Base-by-base conservation (phyloP, 1,140 invertebrate genomes). In the Metaphire vulgaris region DNA sequence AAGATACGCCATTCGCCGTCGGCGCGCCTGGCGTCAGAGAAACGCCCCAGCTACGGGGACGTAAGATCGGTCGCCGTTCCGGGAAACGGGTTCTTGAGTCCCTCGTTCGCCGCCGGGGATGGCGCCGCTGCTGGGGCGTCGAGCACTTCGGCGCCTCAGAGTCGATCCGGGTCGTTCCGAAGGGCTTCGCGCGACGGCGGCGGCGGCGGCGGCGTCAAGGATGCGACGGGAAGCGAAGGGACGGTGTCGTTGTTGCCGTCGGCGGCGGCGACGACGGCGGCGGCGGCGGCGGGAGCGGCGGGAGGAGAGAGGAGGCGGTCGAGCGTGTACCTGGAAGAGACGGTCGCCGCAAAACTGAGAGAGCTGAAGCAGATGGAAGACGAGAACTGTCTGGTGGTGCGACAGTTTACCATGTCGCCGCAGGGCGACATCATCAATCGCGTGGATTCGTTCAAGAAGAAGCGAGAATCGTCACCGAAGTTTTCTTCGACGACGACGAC, bases 161-260 rank as follows among this genome's bases (percentile, higher is more conserved):
- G 75, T 31, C 26, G 75, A 29, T 72, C 34, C 32, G 72, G 76
- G 16, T 76, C 77, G 31, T 78, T 67, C 33, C 70, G 72, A 69
- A 78, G 66, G 69, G 71, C 28, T 68, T 65, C 28, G 33, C 71
- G 71, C n/a, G 30, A 69, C 67, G 68, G 71, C 1, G 33, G 29
- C 16, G 12, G 0, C 29, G 89, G 91, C 1, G 90, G 91, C 83
- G 91, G 90, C 69, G 87, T 80, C 75, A 83, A 80, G 70, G 73
- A 87, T 21, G n/a, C 90, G 79, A 88, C 29, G 70, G n/a, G n/a
- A n/a, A 30, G 28, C 0, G 28, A 29, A n/a, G 74, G 30, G 65
- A n/a, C 28, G 1, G 67, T 69, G 1, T 68, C 74, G 0, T 41
- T 65, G 15, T 26, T 56, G 41, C 41, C 41, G 41, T 6, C 6